Base-by-base conservation (phyloP, 2,113 vertebrate genomes). In the Corythornis cristatus region DNA sequence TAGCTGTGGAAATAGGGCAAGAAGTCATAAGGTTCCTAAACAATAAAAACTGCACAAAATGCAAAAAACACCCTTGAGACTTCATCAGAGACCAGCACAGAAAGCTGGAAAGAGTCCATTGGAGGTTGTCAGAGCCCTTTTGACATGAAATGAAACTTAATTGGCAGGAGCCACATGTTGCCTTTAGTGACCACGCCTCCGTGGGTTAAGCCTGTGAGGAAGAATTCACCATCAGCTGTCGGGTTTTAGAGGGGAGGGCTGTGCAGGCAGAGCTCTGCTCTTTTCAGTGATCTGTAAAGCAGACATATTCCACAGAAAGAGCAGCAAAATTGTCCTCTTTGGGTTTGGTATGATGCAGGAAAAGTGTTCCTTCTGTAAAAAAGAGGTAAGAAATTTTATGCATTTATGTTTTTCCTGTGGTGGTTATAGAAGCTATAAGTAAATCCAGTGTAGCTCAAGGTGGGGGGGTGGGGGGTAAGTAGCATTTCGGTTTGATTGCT, bases 341-440 rank as follows among this genome's bases (percentile, higher is more conserved):
- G 43, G 1, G 9, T 65, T 31, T 28, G 17, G n/a, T 42, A 29
- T 81, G 82, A 89, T 92, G 86, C 67, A 72, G 88, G 86, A 62
- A 12, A 85, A 74, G 51, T 76, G 89, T 51, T 76, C 83, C 16
- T 77, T 56, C 48, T 93, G 93, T 16, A 26, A 40, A 7, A 88
- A 57, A 21, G 58, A 61, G 93, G 88, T 95, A 35, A 93, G 91
- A 10, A 43, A 11, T 35, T 4, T 48, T 20, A 29, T 31, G 31
- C 46, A 80, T 66, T 35, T 56, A 2, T 3, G 0, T 46, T 73
- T 76, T 54, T 56, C 4, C 21, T 21, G 1, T 12, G 10, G 8
- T 31, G 33, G 21, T 22, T 15, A 9, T 3, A 40, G 62, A 9
- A 1, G 2, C 65, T 65, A 14, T 15, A 31, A 33, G 43, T 43